These are phyloP conservation scores for Heliothis subflexa DNA, from an alignment of 1,140 invertebrate species.

Conservation along the genomic window DNA sequence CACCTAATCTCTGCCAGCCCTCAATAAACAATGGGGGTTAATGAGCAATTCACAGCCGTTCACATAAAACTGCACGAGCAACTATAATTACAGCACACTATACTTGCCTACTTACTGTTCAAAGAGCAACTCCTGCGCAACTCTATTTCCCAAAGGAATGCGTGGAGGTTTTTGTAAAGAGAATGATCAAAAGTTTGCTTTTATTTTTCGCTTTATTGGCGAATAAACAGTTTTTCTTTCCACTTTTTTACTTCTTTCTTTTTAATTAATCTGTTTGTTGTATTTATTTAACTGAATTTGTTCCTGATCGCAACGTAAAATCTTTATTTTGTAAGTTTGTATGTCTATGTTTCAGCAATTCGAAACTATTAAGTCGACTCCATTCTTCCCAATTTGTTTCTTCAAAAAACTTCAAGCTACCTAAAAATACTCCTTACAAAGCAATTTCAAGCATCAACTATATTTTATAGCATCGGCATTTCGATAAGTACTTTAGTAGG, in stretches of 20 bases:
- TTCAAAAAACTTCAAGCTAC: background rate
- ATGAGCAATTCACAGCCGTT: conserved; percentile 39
- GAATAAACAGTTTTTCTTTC: background rate
- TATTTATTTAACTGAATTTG: too few relatives aligned
- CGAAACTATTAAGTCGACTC: too few relatives aligned
- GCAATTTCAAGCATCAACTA: background rate
- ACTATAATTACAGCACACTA: background rate
- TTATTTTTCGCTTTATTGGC: too few relatives aligned
- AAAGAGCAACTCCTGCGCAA: conserved; percentile 34
- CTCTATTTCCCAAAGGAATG: background rate
- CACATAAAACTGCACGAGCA: conserved; percentile 31
- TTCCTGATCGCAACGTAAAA: too few relatives aligned
- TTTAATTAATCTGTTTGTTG: background rate
- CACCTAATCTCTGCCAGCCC: conserved; percentile 12
- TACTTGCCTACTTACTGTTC: conserved; percentile 28
- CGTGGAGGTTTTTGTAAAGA: background rate
- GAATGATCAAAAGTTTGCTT: background rate
- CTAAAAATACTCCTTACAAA: background rate
- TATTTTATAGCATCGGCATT: background rate
- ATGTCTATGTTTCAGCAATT: too few relatives aligned
- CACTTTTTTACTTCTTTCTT: background rate
- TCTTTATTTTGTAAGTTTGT: too few relatives aligned
- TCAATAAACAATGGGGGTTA: conserved; percentile 41
- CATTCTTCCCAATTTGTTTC: too few relatives aligned
- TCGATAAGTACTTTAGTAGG: background rate